Percentiles rank a stretch among this genome's conserved stretches.
These are phyloP conservation scores for Marmota monax DNA, from an alignment of 2,113 vertebrate species.

Conservation along the genomic window DNA sequence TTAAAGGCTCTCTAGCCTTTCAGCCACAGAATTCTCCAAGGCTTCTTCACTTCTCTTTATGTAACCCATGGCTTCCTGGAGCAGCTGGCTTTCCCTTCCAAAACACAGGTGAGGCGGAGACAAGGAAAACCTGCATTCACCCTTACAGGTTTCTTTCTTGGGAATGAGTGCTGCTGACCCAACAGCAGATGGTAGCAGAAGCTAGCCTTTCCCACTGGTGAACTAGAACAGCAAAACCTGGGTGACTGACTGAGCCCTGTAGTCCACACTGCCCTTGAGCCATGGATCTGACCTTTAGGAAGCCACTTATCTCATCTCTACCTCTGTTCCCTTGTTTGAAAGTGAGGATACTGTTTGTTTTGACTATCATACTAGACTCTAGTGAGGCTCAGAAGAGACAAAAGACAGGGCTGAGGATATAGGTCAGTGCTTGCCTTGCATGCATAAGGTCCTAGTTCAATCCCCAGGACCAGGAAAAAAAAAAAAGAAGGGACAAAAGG, in stretches of 20 bases:
- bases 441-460: too few relatives aligned
- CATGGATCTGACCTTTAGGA: background rate
- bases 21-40: background rate
- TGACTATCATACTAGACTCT: background rate
- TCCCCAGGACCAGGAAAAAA: too few relatives aligned
- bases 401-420: too few relatives aligned
- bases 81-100: background rate
- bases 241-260: background rate
- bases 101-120: background rate
- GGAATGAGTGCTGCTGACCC: background rate
- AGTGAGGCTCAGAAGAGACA: background rate
- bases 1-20: slow-evolving; percentile 1
- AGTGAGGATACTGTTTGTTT: background rate
- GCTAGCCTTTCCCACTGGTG: background rate
- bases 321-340: slow-evolving; percentile 11
- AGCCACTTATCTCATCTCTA: background rate
- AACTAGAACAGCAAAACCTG: background rate
- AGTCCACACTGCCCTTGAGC: background rate
- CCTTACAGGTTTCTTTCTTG: slow-evolving; percentile 21
- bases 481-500: background rate
- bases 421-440: too few relatives aligned
- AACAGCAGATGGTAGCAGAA: background rate
- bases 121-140: background rate
- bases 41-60: background rate
- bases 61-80: background rate